Conservation (phyloP, 2,113 vertebrate genomes). For the Cardinalis cardinalis region DNA sequence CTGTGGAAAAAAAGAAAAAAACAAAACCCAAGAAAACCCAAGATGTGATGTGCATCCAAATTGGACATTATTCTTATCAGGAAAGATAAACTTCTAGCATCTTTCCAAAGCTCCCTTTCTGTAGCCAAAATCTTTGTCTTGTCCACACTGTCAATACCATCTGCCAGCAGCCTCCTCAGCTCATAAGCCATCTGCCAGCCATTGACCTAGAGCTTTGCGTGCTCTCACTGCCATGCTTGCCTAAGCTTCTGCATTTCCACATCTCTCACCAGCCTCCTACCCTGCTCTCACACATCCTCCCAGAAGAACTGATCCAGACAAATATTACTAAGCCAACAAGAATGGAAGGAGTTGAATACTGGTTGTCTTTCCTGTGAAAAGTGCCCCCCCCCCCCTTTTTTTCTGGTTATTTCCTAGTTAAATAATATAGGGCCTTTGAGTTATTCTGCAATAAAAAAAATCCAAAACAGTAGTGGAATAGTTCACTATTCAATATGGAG, state of each 20-base stretch:
- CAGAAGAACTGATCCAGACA: conserved; percentile 36
- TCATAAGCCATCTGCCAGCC: conserved; percentile 76
- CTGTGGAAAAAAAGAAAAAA: not conserved
- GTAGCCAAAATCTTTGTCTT: conserved; percentile 70
- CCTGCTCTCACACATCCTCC: conserved; percentile 43
- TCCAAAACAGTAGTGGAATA: not conserved
- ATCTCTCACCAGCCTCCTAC: conserved; percentile 48
- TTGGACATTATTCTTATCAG: conserved; percentile 16
- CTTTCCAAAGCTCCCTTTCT: conserved; percentile 63
- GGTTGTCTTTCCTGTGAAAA: not conserved
- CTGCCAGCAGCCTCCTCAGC: conserved; percentile 70
- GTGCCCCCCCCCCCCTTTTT: fast-evolving
- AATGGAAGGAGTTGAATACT: conserved; percentile 21
- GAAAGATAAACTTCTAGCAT: conserved; percentile 54
- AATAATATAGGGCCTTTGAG: not conserved
- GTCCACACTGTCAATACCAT: conserved; percentile 76
- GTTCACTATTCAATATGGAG: not conserved
- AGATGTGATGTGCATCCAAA: conserved; percentile 40
- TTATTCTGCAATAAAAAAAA: not conserved
- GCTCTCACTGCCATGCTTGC: conserved; percentile 53
- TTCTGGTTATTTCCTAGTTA: not conserved
- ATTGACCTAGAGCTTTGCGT: conserved; percentile 67
- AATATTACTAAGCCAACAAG: conserved; percentile 28
- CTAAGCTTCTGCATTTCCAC: conserved; percentile 37
- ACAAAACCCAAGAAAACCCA: not conserved